Evolutionary conservation across 2,113 vertebrate genomes (phyloP), one percentile per base, ranked within the genome.

Genomic region (Poeciliopsis occidentalis): DNA sequence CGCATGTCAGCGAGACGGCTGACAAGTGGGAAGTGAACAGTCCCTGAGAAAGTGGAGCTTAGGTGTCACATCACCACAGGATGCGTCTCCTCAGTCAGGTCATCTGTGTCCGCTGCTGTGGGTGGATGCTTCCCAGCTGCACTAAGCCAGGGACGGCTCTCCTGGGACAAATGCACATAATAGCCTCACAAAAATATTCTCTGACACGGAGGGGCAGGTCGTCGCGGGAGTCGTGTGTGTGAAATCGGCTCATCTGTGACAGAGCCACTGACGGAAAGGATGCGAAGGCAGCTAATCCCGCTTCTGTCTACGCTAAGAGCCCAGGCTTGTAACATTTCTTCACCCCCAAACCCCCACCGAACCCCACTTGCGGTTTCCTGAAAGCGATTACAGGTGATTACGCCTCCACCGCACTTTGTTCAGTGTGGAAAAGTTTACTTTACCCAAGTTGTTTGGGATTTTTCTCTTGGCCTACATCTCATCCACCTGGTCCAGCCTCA

Each of bases 21-120:
- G 64, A 78, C 73, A 74, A 83, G 77, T 31, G 64, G 74, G 57
- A 65, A 80, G 73, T 26, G 67, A 79, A 51, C n/a, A 70, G 64
- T 15, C 68, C 60, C 67, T 24, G 29, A 34, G 77, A 67, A 76
- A 82, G 72, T 12, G 47, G 70, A 19, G 63, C 75, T 75, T 1
- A 71, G 74, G 75, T 69, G 80, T 92, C 89, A 87, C 89, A 85
- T 91, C 85, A 90, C 85, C 84, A 64, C 70, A 77, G 75, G 79
- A 87, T 41, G 68, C 54, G 10, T 87, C 87, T 67, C 78, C 77
- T 32, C 66, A 76, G 86, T 84, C 71, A 83, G 77, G 81, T 91
- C 87, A 87, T 86, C 74, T 88, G 79, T 84, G 79, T 27, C 60
- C 76, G 75, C 61, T 72, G 69, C 78, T 78, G 80, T 17, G 15